Evolutionary conservation across 2,113 vertebrate genomes (phyloP), one percentile per base, ranked within the genome.

Genomic region (Siphamia tubifer): DNA sequence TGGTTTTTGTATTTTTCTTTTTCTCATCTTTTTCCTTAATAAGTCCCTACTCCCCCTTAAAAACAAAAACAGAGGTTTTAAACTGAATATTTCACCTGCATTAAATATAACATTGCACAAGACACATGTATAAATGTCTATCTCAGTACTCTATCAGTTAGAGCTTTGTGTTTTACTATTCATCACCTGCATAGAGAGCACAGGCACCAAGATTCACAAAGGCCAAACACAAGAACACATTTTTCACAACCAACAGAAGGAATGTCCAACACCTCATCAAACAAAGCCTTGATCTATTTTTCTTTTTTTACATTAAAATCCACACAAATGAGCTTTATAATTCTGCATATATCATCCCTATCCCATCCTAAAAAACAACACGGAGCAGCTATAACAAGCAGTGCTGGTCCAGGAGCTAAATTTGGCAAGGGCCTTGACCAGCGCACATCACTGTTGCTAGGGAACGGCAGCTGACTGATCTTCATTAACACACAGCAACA

Each of bases 371-470:
- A 38, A 1, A 40, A 56, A 20, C 39, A 10, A 73, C 39, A 61
- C 53, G 30, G 52, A 31, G 20, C 31, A 16, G 10, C 3, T 6
- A 25, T 5, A 28, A 62, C 47, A 17, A 35, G 38, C 49, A 35
- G 19, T 2, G 20, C 64, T 10, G 49, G 40, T 52, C 74, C 69
- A 44, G 60, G 40, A 77, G 77, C 81, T 85, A 85, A 81, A 85
- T 82, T 81, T 86, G 82, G 81, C 72, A 60, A 15, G 16, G 67
- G 53, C 54, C 65, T 53, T 75, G 76, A 68, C 71, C 68, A 51
- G 69, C 34, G 52, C 56, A 77, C 81, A 77, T 51, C 57, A 2
- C 81, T 88, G 88, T 90, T 90, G 88, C 88, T 82, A 87, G 65
- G 88, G 68, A 81, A 83, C 70, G 13, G n/a, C 1, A 15, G 28